phyloP scores from a whole-genome alignment of 1,140 invertebrate genomes.

The Mya arenaria region DNA sequence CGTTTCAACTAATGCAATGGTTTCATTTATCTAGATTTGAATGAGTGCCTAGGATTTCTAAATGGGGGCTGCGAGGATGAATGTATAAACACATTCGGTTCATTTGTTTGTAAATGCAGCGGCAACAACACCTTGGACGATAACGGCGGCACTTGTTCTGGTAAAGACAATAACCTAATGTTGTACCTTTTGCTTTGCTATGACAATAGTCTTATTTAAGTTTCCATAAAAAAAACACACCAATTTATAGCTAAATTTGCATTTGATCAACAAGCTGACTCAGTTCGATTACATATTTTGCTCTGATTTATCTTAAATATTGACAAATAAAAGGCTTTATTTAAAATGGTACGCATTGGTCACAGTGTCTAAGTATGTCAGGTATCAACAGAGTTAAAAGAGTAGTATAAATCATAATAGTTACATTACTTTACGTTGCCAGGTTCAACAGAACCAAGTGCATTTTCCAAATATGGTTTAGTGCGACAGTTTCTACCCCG shows the following conservation, averaged over 20 bases:
- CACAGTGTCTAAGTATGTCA: not conserved
- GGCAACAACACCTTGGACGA: not conserved
- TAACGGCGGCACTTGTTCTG: not conserved
- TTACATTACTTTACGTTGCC: not conserved
- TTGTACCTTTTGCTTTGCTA: not conserved
- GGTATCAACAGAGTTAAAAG: not conserved
- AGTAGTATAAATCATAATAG: not conserved
- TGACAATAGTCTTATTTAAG: not conserved
- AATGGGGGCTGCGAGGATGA: slow-evolving; percentile 25
- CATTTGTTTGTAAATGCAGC: not conserved
- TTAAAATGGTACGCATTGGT: not conserved
- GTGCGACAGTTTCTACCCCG: not conserved
- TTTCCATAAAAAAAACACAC: not conserved
- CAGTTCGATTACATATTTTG: not conserved
- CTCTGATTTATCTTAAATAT: not conserved
- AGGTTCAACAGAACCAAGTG: not conserved
- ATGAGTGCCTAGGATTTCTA: not conserved
- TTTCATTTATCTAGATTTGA: slow-evolving; percentile 8
- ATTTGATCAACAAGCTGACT: too few species aligned
- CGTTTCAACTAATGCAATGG: too few species aligned
- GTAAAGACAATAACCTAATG: not conserved
- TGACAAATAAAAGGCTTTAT: not conserved
- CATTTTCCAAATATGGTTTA: slow-evolving; percentile 2
- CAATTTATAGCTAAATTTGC: too few species aligned
- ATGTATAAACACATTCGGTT: slow-evolving; percentile 5